These are phyloP conservation scores for Zenarchopterus dispar DNA, from an alignment of 2,797 vertebrate species.

Conservation along the genomic window DNA sequence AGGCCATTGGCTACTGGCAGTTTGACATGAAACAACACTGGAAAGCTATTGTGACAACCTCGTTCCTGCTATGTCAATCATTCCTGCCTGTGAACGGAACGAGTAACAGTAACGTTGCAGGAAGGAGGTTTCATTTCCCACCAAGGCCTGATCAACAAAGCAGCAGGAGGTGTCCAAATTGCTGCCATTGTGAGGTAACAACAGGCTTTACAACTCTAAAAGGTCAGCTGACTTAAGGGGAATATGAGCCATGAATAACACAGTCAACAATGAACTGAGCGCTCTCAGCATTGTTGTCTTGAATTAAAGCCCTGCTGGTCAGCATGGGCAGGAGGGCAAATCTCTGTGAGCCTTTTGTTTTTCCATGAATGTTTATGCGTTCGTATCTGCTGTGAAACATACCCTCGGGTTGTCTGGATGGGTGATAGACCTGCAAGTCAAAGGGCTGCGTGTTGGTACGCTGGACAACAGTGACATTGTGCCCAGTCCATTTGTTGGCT, in stretches of 20 bases:
- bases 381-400: constrained; percentile 49
- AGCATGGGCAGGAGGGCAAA: not conserved
- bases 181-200: constrained; percentile 44
- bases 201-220: constrained; percentile 44
- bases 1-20: constrained; percentile 18
- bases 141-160: constrained; percentile 40
- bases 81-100: constrained; percentile 28
- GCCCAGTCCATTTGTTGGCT: constrained; percentile 98
- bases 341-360: not conserved
- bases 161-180: constrained; percentile 45
- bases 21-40: constrained; percentile 24
- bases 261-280: constrained; percentile 35
- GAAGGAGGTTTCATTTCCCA: constrained; percentile 35
- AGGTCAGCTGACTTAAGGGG: constrained; percentile 64
- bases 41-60: constrained; percentile 19
- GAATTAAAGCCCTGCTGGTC: constrained; percentile 18
- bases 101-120: constrained; percentile 46
- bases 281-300: constrained; percentile 19
- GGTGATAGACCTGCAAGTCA: constrained; percentile 97
- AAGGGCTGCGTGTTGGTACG: constrained; percentile 98
- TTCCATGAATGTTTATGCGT: not conserved
- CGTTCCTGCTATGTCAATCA: constrained; percentile 38
- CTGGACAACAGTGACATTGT: constrained; percentile 96
- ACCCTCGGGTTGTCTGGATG: constrained; percentile 95
- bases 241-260: constrained; percentile 39